These are phyloP conservation scores for Adelphocoris suturalis DNA, from an alignment of 2,888 invertebrate genomes.

Conservation along the genomic window DNA sequence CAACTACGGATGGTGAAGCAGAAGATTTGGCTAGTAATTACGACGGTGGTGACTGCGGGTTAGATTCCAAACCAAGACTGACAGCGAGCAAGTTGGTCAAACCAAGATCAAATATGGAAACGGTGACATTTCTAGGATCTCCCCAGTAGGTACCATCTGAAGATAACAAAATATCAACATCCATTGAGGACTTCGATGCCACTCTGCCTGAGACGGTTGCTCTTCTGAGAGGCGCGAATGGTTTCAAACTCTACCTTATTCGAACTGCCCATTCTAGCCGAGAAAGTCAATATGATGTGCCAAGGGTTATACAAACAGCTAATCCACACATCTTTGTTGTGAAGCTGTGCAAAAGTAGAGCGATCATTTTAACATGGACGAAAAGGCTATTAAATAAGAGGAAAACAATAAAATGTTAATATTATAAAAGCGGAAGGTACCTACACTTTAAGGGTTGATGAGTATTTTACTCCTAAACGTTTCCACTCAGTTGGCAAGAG, in stretches of 20 bases:
- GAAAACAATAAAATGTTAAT: conserved; percentile 86
- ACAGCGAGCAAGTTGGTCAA: conserved; percentile 45
- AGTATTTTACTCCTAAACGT: conserved; percentile 93
- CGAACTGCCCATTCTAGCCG: conserved; percentile 98
- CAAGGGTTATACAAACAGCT: conserved; percentile 91
- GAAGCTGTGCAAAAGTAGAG: conserved; percentile 94
- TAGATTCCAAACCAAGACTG: no score
- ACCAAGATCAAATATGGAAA: not conserved
- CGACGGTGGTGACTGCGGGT: no score
- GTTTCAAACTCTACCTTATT: conserved; percentile 94
- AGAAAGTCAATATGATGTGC: conserved; percentile 97
- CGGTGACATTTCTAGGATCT: conserved; percentile 5
- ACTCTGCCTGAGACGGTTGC: conserved; percentile 87
- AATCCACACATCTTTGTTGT: conserved; percentile 96
- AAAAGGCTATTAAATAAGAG: conserved; percentile 92
- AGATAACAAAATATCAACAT: not conserved
- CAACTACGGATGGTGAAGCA: no score
- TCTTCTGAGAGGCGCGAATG: conserved; percentile 86
- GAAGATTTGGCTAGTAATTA: no score
- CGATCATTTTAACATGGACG: conserved; percentile 95
- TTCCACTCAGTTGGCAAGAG: conserved; percentile 95
- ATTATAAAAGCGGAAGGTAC: conserved; percentile 91
- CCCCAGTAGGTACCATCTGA: not conserved
- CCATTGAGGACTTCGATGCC: conserved; percentile 77
- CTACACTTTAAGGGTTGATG: conserved; percentile 94